phyloP scores from a whole-genome alignment of 2,888 invertebrate species.

The Timema podura region DNA sequence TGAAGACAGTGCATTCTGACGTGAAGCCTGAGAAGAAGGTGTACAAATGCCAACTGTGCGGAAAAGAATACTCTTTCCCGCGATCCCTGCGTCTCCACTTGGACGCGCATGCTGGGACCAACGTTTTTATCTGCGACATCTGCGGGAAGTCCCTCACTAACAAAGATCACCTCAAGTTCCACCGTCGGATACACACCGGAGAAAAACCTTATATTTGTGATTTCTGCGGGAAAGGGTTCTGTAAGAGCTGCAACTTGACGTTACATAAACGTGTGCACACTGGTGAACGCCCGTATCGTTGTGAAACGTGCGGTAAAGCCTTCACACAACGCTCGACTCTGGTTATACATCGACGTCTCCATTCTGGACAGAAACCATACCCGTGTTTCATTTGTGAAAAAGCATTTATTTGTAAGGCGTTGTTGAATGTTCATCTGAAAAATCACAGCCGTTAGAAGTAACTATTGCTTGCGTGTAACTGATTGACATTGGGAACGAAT shows the following conservation, averaged over 20 bases:
- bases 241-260: conserved; percentile 46
- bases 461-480: no score
- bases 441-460: conserved; percentile 9
- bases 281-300: conserved; percentile 50
- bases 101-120: conserved; percentile 23
- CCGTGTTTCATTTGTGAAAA: conserved; percentile 45
- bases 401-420: conserved; percentile 47
- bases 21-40: conserved; percentile 37
- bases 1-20: conserved; percentile 36
- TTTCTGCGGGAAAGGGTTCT: conserved; percentile 36
- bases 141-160: conserved; percentile 33
- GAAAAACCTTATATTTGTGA: conserved; percentile 36
- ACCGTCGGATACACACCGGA: conserved; percentile 37
- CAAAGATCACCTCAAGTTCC: conserved; percentile 35
- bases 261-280: conserved; percentile 49
- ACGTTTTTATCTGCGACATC: conserved; percentile 25
- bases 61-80: conserved; percentile 35
- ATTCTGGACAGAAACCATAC: conserved; percentile 48
- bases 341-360: conserved; percentile 49
- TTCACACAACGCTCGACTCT: conserved; percentile 52
- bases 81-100: conserved; percentile 34
- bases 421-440: conserved; percentile 44
- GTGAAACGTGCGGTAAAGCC: conserved; percentile 48
- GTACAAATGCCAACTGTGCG: conserved; percentile 35
- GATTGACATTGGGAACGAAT: no score